Base-by-base conservation (phyloP, 2,113 vertebrate genomes). In the Alethe castanea region DNA sequence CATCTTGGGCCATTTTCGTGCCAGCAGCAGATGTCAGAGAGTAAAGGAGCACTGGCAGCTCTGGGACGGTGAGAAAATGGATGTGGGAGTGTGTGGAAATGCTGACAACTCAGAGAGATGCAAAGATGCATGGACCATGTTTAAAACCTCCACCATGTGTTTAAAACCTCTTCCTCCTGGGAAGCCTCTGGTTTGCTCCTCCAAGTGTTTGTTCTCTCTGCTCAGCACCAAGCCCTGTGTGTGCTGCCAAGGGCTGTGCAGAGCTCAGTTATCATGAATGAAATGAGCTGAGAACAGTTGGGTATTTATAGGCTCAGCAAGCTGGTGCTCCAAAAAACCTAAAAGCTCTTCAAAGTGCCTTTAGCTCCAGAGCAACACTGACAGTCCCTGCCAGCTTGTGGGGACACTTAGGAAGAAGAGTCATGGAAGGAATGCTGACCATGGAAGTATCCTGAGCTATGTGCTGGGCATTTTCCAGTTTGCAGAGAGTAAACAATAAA, bases 291-390 rank as follows among this genome's bases (percentile, higher is more conserved):
- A 77, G 65, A 91, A 92, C 71, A 69, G 81, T 61, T 88, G 81
- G 54, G 57, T 92, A 95, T 89, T 96, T 95, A 89, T 85, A 92
- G 93, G 91, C 65, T 77, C 60, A 57, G 74, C 18, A 15, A 59
- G 87, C 76, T 95, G 53, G 16, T 69, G 81, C 62, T 85, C 70
- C 45, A 92, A 69, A 89, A 95, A 69, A 59, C 61, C 70, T 80
- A 48, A 88, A 82, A 86, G 45, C 74, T 60, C n/a, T 92, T 87
- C 33, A 6, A 88, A 94, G 53, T 28, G 70, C 53, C 50, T 91
- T 53, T 82, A 57, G 81, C 73, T 95, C 48, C 60, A 81, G 40
- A 94, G 77, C 73, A 91, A 28, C 5, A 0, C 0, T 53, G 62
- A 76, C 25, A 42, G 12, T 23, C 38, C 36, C 62, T 69, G 31